Percentiles rank a stretch among this genome's conserved stretches.
These are phyloP conservation scores for Myotis yumanensis DNA, from an alignment of 2,113 vertebrate species.

Conservation along the genomic window DNA sequence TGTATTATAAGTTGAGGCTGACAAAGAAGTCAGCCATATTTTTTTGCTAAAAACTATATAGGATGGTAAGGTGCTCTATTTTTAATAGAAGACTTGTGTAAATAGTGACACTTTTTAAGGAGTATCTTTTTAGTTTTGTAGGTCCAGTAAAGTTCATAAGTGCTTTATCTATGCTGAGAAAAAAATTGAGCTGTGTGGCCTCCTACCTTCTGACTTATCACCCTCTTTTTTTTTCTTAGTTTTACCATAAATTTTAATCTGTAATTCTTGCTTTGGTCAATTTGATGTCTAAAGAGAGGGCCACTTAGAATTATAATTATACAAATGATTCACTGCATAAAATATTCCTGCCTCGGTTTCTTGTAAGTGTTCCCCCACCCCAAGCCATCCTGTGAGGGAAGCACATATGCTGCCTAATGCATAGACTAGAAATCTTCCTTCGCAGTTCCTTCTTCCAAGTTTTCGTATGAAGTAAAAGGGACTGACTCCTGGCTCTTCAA, in stretches of 20 bases:
- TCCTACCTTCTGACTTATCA: slow-evolving; percentile 2
- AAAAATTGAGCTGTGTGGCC: background rate
- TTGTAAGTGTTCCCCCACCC: background rate
- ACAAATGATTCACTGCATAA: background rate
- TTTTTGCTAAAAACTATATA: background rate
- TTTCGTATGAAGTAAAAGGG: background rate
- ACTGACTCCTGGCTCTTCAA: background rate
- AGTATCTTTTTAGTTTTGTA: background rate
- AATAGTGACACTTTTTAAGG: background rate
- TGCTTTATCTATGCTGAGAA: slow-evolving; percentile 4
- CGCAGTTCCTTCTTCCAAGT: background rate
- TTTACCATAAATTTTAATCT: slow-evolving; percentile 36
- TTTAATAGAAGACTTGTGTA: background rate
- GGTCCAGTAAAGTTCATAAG: background rate
- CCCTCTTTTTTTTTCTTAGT: background rate
- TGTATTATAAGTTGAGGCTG: background rate
- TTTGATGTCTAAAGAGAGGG: background rate
- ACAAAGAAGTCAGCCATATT: background rate
- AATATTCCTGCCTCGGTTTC: background rate
- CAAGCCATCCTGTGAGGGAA: background rate
- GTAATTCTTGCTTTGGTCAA: slow-evolving; percentile 56
- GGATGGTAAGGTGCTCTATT: background rate
- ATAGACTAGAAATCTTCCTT: background rate
- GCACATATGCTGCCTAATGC: background rate
- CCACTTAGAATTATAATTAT: background rate